Evolutionary conservation across 2,113 vertebrate genomes (phyloP), one percentile per base, ranked within the genome.

Genomic region (Onychostoma macrolepis): DNA sequence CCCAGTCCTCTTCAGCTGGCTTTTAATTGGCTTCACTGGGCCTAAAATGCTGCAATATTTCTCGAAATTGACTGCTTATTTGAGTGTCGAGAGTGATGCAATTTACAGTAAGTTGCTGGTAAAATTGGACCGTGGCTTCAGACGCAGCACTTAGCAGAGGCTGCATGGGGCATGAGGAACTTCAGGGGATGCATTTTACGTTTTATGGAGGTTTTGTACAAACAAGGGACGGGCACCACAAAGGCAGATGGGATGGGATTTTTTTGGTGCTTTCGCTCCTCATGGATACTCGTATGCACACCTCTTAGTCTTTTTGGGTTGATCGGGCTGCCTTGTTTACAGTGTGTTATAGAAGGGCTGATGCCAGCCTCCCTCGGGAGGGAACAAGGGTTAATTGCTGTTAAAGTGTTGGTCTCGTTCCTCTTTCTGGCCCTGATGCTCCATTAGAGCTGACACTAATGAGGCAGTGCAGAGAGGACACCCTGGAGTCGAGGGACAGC

Each of bases 381-480:
- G 90, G 94, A 93, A 93, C 94, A 95, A 94, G 95, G 95, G 96
- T 97, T 97, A 97, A 97, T 97, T 97, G 95, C 96, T 96, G 96
- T 95, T 97, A 96, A 96, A 94, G 94, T 94, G 94, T 95, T 94
- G 94, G 95, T 95, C 94, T 93, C 95, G 94, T 96, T 94, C 93
- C 94, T 95, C 95, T 94, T 94, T 94, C 95, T 94, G 94, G 95
- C 91, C 95, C 96, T 93, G 93, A 93, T 94, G 94, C 94, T 95
- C 96, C 94, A 96, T 96, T 96, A 95, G 95, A 95, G 94, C 95
- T 96, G 95, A 96, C 96, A 96, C 94, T 96, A 96, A 97, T 96
- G 95, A 95, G 96, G 94, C 94, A 96, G 94, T 93, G 93, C 94
- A 90, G 93, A 93, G 85, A 90, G 94, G 94, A 95, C 94, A 92